Evolutionary conservation across 2,113 vertebrate genomes (phyloP), one percentile per base, ranked within the genome.

Genomic region (Toxotes jaculatrix): DNA sequence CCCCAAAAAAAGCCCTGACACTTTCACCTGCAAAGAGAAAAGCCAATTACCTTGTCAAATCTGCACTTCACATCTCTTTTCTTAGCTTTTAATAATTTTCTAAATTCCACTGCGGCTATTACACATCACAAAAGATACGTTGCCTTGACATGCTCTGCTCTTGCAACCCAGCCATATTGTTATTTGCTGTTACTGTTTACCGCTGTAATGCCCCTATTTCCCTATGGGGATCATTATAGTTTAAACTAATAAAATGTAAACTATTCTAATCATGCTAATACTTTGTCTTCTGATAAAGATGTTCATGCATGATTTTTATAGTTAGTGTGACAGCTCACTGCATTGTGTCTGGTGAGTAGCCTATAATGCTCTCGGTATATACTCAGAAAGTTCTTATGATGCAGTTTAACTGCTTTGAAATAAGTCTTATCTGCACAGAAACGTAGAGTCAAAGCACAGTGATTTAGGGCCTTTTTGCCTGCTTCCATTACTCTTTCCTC

Each of bases 11-110:
- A 27, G 23, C 16, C 40, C 16, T 23, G 61, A 76, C 74, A 70
- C 57, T 67, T 74, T 77, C 11, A 65, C 62, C 74, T 5, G 4
- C 38, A 62, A 40, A 78, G 43, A 66, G 32, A 79, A 85, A 77
- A 68, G 56, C 19, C 55, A 68, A 74, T 76, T 79, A 75, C 64
- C 63, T 68, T 83, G 66, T 83, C 86, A 88, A 43, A 64, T 81
- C 55, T 43, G 34, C 60, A 62, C 57, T 42, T 80, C 56, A 57
- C 81, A 56, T 77, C 31, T 80, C 11, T 49, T 60, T 56, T 69
- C 36, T 43, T 77, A 68, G 27, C 61, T 53, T 82, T 76, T 11
- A 43, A 79, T 38, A 42, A 47, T 34, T 69, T 11, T 53, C 13
- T 55, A 16, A 57, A 55, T 67, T 51, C 63, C 43, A 4, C 11